Base-by-base conservation (phyloP, 2,113 vertebrate genomes). In the Dicentrarchus labrax region DNA sequence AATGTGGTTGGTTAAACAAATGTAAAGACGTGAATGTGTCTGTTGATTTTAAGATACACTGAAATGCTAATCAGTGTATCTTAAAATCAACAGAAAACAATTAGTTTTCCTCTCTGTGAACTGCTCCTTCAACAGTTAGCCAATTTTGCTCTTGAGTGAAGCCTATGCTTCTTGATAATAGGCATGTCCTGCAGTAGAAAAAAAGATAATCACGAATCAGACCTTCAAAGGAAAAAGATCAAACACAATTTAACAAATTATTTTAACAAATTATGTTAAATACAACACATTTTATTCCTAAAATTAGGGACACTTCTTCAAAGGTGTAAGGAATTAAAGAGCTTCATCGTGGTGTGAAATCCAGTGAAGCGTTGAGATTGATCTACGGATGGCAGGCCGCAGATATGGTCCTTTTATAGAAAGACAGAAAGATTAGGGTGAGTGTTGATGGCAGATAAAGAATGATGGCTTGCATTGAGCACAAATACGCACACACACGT, bases 371-470 rank as follows among this genome's bases (percentile, higher is more conserved):
- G 0, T 64, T 78, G 76, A 75, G 79, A 82, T 78, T 70, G 51
- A 86, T 86, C 57, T 76, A 66, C 13, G 9, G 64, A 75, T 83
- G 57, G 71, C 13, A 17, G 74, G 48, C 65, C 2, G 15, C 59
- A 78, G 85, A 88, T 86, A 80, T 45, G 61, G 36, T 65, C 13
- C n/a, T 60, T 84, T 78, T 80, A 62, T 80, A 85, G 41, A 73
- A 79, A 50, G 61, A 88, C 79, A 45, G 66, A 84, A 71, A 80
- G 57, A 88, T 86, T 67, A 65, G 82, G 70, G 11, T 13, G 79
- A 87, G 69, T 62, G 39, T 30, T 62, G 65, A 84, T 61, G 15
- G 67, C 60, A 70, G 86, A 90, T 91, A 89, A 77, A 61, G 60
- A 72, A 74, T 69, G 47, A 87, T 57, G 69, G 72, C 36, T 48